A percentile compares a stretch with the other conserved stretches of the same genome.
These are phyloP conservation scores for Salvelinus fontinalis DNA, from an alignment of 2,113 vertebrate species.

Conservation along the genomic window DNA sequence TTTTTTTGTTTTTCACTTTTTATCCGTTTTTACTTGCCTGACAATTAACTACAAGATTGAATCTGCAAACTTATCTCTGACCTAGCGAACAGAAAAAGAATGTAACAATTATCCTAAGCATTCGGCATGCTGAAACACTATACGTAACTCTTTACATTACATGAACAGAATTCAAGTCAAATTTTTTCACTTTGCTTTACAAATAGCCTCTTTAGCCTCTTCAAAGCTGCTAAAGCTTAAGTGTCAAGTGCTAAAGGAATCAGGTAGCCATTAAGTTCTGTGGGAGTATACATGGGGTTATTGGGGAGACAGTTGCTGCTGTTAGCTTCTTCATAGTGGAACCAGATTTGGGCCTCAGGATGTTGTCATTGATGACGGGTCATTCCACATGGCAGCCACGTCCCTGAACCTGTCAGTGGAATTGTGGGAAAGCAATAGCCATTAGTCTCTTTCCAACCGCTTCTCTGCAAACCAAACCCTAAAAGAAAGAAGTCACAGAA, in stretches of 20 bases:
- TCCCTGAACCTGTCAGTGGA: conserved; percentile 70
- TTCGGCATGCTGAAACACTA: conserved; percentile 75
- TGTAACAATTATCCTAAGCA: conserved; percentile 69
- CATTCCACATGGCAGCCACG: conserved; percentile 80
- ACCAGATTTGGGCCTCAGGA: conserved; percentile 74
- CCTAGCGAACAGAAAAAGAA: conserved; percentile 52
- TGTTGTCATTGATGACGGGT: conserved; percentile 79
- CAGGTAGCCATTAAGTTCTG: conserved; percentile 27
- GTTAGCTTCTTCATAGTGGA: too few species aligned
- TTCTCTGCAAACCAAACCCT: conserved; percentile 32
- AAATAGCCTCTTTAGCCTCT: conserved; percentile 42
- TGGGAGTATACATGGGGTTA: background rate
- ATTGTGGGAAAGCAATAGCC: background rate
- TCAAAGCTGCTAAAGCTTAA: conserved; percentile 38
- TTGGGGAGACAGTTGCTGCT: conserved; percentile 17
- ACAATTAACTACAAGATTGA: conserved; percentile 61
- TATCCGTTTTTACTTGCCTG: conserved; percentile 23
- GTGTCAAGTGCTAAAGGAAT: conserved; percentile 27
- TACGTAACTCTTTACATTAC: conserved; percentile 49
- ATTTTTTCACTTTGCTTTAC: conserved; percentile 56
- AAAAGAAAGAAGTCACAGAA: conserved; percentile 20
- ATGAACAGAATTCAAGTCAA: conserved; percentile 40
- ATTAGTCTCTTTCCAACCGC: conserved; percentile 12
- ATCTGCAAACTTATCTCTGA: conserved; percentile 35
- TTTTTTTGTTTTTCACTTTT: conserved; percentile 58